Evolutionary conservation across 92 coral and sea anemone species (phyloP).

Genomic region (Epizoanthus rinbou): DNA sequence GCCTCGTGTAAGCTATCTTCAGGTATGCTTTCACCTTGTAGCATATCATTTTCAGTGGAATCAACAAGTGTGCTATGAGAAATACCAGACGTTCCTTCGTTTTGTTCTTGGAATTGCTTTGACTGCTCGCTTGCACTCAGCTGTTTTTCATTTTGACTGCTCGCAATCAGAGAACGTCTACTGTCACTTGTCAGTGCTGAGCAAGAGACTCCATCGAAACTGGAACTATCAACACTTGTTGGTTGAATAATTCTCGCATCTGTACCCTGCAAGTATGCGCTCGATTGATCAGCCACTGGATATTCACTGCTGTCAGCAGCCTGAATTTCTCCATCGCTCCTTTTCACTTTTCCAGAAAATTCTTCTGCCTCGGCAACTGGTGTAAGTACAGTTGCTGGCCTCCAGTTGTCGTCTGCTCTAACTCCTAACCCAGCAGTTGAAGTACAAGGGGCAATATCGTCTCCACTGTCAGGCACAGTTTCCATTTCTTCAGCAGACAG

Average conservation of each 20-base stretch:
- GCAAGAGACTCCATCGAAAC: constrained; percentile 21
- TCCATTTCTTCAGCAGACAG: constrained; percentile 86
- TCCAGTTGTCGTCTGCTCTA: background rate
- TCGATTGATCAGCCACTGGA: constrained; percentile 1
- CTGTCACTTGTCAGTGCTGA: background rate
- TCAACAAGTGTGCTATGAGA: constrained; percentile 5
- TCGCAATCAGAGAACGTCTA: background rate
- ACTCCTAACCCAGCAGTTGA: background rate
- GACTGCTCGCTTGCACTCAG: background rate
- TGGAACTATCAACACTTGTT: background rate
- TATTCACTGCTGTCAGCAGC: constrained; percentile 30
- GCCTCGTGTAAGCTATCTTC: background rate
- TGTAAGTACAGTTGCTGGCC: no score
- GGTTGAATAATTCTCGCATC: background rate
- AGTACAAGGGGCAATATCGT: constrained; percentile 48
- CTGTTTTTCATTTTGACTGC: background rate
- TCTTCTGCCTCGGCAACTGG: background rate
- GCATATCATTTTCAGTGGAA: constrained; percentile 24
- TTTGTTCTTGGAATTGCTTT: background rate
- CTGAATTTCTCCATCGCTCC: background rate
- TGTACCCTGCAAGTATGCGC: background rate
- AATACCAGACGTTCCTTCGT: background rate
- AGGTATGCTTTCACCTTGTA: background rate
- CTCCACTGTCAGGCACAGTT: constrained; percentile 70
- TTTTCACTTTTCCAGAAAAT: background rate